A percentile compares a stretch with the other conserved stretches of the same genome.
Evolutionary conservation across 1,140 invertebrate genomes (phyloP).

Genomic region (Hycleus cichorii): DNA sequence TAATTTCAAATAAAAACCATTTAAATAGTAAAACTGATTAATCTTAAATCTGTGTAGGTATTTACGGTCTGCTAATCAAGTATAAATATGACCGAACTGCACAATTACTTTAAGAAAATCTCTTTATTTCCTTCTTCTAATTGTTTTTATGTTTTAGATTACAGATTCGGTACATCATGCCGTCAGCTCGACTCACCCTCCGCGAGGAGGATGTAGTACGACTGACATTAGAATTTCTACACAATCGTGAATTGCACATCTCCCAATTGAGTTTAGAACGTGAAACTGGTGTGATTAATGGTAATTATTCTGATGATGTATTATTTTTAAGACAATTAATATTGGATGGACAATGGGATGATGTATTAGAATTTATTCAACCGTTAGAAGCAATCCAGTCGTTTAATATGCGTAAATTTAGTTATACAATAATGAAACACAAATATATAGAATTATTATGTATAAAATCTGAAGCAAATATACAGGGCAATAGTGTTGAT

Average conservation of each 20-base stretch:
- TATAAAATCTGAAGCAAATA: conserved; percentile 78
- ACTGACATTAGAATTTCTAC: conserved; percentile 84
- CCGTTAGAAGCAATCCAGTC: conserved; percentile 76
- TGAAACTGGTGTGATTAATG: conserved; percentile 94
- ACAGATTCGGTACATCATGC: conserved; percentile 63
- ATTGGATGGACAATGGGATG: conserved; percentile 97
- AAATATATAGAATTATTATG: conserved; percentile 93
- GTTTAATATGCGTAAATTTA: conserved; percentile 76
- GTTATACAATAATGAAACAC: conserved; percentile 79
- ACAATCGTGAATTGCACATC: conserved; percentile 82
- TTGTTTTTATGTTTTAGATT: conserved; percentile 44
- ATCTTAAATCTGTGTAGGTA: too few species aligned
- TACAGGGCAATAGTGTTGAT: conserved; percentile 64
- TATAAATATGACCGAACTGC: not conserved
- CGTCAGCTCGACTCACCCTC: conserved; percentile 72
- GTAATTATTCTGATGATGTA: conserved; percentile 81
- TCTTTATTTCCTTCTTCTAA: not conserved
- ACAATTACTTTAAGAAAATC: too few species aligned
- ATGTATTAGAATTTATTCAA: conserved; percentile 92
- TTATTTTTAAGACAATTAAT: conserved; percentile 90
- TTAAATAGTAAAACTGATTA: too few species aligned
- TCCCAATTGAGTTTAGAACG: conserved; percentile 87
- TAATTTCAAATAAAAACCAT: too few species aligned
- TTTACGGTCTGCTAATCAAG: not conserved
- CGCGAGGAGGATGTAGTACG: conserved; percentile 88